Percentiles rank a stretch among this genome's conserved stretches.
Conservation (phyloP, 2,113 vertebrate genomes). For the Morone saxatilis region DNA sequence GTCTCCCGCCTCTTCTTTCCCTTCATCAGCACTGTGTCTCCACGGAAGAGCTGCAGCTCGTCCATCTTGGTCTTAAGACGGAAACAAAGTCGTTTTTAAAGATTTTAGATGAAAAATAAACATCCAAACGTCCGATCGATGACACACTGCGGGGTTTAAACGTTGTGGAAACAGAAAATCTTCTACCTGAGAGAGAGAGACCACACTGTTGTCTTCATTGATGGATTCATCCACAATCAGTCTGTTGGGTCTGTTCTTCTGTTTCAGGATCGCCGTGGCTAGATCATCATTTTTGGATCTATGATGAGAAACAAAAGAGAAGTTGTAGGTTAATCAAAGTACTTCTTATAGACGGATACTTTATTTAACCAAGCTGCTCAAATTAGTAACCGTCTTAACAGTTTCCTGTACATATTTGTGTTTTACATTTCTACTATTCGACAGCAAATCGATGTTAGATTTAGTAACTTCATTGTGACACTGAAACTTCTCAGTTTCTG, state of each 20-base stretch:
- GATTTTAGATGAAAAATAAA: too few relatives aligned
- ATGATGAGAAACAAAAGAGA: neutral
- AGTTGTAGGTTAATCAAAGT: neutral
- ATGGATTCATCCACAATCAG: constrained; percentile 99
- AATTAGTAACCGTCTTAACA: too few relatives aligned
- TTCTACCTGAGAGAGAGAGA: constrained; percentile 96
- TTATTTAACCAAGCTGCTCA: neutral
- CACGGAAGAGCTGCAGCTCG: constrained; percentile 97
- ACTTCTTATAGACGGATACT: neutral
- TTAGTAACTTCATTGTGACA: neutral
- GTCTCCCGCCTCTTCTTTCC: constrained; percentile 98
- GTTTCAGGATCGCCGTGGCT: constrained; percentile 98
- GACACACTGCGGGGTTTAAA: neutral
- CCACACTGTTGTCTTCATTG: constrained; percentile 99
- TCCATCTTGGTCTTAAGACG: constrained; percentile 95
- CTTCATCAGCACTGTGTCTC: constrained; percentile 97
- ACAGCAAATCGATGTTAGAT: neutral
- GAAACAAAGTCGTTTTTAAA: constrained; percentile 1
- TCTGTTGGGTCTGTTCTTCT: constrained; percentile 98
- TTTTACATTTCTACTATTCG: neutral
- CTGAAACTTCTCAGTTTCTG: constrained; percentile 4
- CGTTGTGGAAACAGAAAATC: neutral
- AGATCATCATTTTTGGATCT: constrained; percentile 98
- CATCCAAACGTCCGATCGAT: neutral
- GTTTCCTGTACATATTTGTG: too few relatives aligned